Base-by-base conservation (phyloP, 1,140 invertebrate species). In the Drosophila biarmipes region DNA sequence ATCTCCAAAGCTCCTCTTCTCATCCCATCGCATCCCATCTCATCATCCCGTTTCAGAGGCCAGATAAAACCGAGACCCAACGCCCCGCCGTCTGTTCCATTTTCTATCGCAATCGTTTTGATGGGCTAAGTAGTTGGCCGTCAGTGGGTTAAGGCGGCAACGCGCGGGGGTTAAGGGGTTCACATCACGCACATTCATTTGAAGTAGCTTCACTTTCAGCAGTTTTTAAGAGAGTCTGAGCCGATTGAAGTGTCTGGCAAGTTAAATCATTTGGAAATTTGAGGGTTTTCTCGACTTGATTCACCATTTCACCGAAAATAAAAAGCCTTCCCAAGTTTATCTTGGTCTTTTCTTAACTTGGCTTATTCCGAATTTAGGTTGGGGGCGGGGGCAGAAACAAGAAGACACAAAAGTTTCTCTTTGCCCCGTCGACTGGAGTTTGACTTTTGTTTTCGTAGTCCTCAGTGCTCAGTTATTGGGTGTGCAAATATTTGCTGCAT, bases 181-280 rank as follows among this genome's bases (percentile, higher is more conserved):
- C 57, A 57, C 48, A 61, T 54, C 77, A 81, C 78, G 68, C 78
- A 78, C 68, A 78, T 81, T 73, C 62, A 78, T 82, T 77, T 67
- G 38, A 75, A 68, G 78, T 80, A 55, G 52, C 56, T 69, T 68
- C 62, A 69, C 66, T 69, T 67, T 69, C 66, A 55, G 48, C 62
- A 54, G 38, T 75, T 80, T 76, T 62, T 68, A 73, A 75, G 52
- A 55, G 59, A 63, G 63, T 42, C 57, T 38, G 43, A 66, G 58
- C 63, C 62, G 62, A 54, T 64, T 81, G 42, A 81, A 81, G 78
- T 81, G 77, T 80, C 54, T 69, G 61, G 61, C 73, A 81, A 81
- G 78, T 82, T 78, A 68, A 78, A 78, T 77, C 78, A 81, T 78
- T 81, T 73, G 55, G 59, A 80, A 80, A 81, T 57, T 62, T 45